Conservation (phyloP, 1,140 invertebrate genomes). For the Heliconius melpomene region DNA sequence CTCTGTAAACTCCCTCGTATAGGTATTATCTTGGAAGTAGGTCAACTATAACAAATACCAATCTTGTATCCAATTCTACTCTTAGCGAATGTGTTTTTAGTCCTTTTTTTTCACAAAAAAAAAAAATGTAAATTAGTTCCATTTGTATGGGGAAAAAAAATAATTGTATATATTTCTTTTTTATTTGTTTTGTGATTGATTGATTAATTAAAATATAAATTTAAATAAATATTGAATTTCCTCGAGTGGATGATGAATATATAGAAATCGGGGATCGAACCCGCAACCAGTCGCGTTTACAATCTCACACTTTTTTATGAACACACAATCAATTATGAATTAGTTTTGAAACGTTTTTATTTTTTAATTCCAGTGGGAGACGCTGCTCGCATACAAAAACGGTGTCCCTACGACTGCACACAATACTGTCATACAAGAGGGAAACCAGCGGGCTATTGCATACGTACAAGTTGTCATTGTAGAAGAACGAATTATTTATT, state of each 20-base stretch:
- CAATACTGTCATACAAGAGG: conserved; percentile 27
- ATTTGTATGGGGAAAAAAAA: background rate
- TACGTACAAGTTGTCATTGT: conserved; percentile 14
- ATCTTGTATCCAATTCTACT: background rate
- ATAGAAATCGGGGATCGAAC: no score
- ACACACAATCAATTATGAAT: background rate
- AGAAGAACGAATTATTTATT: background rate
- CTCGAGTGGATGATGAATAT: no score
- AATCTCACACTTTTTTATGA: no score
- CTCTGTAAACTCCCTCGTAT: conserved; percentile 2
- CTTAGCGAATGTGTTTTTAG: background rate
- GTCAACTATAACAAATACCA: conserved; percentile 13
- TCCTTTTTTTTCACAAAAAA: background rate
- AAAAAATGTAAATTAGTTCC: background rate
- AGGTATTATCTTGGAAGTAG: conserved; percentile 6
- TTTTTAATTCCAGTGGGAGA: conserved; percentile 9
- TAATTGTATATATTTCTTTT: no score
- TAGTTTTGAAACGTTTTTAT: background rate
- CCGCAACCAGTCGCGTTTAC: no score
- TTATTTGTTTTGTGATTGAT: no score
- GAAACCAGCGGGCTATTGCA: conserved; percentile 11
- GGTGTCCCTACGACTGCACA: conserved; percentile 18
- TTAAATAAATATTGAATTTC: no score
- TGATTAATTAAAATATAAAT: no score
- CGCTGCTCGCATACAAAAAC: background rate